phyloP scores from a whole-genome alignment of 2,113 vertebrate genomes.

The Sapayoa aenigma region DNA sequence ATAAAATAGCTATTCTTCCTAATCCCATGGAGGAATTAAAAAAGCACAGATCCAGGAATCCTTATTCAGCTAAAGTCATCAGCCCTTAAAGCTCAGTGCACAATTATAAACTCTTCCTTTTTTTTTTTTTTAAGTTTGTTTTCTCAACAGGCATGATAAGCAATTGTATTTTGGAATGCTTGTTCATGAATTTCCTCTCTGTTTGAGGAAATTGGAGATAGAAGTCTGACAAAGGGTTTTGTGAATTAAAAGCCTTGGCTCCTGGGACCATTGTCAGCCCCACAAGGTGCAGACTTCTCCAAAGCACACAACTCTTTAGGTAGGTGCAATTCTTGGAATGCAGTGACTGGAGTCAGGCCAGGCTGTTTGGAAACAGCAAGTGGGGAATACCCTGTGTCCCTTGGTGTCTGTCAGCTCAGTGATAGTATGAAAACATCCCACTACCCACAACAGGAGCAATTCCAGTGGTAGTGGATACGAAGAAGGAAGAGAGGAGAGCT shows the following conservation, averaged over 20 bases:
- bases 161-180: not conserved
- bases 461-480: rapidly evolving
- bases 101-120: not conserved
- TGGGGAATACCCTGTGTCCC: rapidly evolving
- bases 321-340: not conserved
- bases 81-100: not conserved
- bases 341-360: not conserved
- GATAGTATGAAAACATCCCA: rapidly evolving
- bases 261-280: not conserved
- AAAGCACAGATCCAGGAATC: not conserved
- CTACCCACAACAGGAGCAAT: not conserved
- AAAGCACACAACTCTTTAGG: not conserved
- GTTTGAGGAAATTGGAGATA: not conserved
- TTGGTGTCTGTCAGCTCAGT: not conserved
- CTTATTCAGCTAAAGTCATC: not conserved
- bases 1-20: not conserved
- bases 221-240: not conserved
- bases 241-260: not conserved
- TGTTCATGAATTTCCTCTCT: not conserved
- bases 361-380: not conserved
- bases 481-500: not conserved
- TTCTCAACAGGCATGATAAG: not conserved
- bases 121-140: not conserved
- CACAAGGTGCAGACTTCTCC: not conserved
- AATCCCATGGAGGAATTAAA: not conserved